phyloP scores from a whole-genome alignment of 1,140 invertebrate genomes.

The Thaumatotibia leucotreta region DNA sequence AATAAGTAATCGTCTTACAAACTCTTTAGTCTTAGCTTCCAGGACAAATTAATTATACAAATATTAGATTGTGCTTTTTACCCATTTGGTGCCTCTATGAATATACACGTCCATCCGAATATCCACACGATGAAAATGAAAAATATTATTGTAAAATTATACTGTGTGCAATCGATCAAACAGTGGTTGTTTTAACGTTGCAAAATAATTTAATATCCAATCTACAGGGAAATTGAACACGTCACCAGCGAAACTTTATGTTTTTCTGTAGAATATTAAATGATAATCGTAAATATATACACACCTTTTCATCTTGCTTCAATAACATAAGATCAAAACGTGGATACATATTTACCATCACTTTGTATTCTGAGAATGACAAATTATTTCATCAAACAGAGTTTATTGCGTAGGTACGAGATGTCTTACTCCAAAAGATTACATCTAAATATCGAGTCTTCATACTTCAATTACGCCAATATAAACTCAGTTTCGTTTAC shows the following conservation, averaged over 20 bases:
- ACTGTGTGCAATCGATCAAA: neutral
- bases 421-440: neutral
- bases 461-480: neutral
- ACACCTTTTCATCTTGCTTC: neutral
- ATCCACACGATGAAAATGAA: no score
- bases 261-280: neutral
- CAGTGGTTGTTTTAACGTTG: constrained; percentile 2
- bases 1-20: no score
- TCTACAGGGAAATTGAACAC: neutral
- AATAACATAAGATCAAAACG: neutral
- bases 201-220: neutral
- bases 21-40: no score
- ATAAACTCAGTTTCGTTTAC: neutral
- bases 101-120: no score
- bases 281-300: neutral
- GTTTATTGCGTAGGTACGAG: neutral
- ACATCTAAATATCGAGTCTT: neutral
- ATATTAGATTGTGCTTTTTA: no score
- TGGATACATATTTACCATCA: neutral
- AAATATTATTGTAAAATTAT: no score
- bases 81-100: no score
- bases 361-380: neutral
- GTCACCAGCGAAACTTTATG: neutral
- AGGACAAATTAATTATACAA: no score
- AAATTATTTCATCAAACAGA: neutral